These are phyloP conservation scores for Protonibea diacanthus DNA, from an alignment of 2,797 vertebrate genomes.

Conservation along the genomic window DNA sequence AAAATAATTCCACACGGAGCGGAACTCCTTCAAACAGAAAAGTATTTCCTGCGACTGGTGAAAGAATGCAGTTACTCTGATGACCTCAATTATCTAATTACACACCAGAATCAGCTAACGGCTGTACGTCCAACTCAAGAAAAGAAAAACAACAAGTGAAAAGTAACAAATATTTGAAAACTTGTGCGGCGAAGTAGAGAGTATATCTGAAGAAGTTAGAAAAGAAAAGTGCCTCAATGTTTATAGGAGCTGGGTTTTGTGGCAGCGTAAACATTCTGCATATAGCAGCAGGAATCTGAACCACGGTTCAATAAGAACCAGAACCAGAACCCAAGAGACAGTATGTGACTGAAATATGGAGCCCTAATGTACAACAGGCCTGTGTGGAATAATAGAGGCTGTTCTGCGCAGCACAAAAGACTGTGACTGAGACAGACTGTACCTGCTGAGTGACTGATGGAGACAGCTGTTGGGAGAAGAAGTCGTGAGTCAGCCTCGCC, in stretches of 20 bases:
- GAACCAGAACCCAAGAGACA: neutral
- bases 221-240: neutral
- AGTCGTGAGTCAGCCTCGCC: constrained; percentile 19
- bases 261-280: neutral
- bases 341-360: neutral
- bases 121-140: neutral
- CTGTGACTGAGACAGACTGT: neutral
- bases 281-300: no score
- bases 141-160: neutral
- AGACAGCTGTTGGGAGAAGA: constrained; percentile 34
- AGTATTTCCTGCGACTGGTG: constrained; percentile 4
- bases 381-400: neutral
- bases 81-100: constrained; percentile 5
- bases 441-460: constrained; percentile 42
- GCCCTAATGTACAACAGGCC: neutral
- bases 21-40: neutral
- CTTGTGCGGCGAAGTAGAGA: neutral
- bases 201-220: no score
- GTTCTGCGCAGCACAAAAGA: constrained; percentile 14
- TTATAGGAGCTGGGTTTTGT: neutral
- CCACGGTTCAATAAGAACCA: neutral
- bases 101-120: neutral
- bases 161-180: neutral
- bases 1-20: neutral
- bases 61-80: neutral